phyloP scores from a whole-genome alignment of 2,888 invertebrate species.

The Agonopterix subpropinquella region DNA sequence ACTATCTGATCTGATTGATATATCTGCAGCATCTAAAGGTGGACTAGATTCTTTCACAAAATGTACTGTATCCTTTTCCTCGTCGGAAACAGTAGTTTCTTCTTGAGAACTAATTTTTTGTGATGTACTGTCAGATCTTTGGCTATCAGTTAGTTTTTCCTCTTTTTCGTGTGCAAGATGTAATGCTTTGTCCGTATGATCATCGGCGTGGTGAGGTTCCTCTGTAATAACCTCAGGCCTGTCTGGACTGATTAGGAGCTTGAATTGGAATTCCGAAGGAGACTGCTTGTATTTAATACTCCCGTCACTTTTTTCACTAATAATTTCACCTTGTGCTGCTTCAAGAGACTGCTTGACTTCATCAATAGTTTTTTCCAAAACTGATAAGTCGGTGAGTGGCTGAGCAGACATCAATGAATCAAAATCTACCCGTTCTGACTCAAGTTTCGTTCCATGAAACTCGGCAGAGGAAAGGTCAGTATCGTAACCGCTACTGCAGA shows the following conservation, averaged over 20 bases:
- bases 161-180: slow-evolving; percentile 26
- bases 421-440: slow-evolving; percentile 66
- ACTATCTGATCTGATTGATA: slow-evolving; percentile 64
- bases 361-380: slow-evolving; percentile 81
- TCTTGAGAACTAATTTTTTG: slow-evolving; percentile 61
- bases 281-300: slow-evolving; percentile 82
- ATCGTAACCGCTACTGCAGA: slow-evolving; percentile 81
- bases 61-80: slow-evolving; percentile 64
- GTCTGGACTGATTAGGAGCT: slow-evolving; percentile 72
- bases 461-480: slow-evolving; percentile 80
- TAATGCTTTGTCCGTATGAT: slow-evolving; percentile 40
- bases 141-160: slow-evolving; percentile 38
- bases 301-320: slow-evolving; percentile 78
- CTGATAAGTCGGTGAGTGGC: slow-evolving; percentile 69
- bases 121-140: slow-evolving; percentile 58
- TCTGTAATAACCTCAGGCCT: slow-evolving; percentile 76
- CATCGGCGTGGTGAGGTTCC: slow-evolving; percentile 68
- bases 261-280: slow-evolving; percentile 84
- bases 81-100: slow-evolving; percentile 73
- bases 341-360: slow-evolving; percentile 83
- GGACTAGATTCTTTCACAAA: slow-evolving; percentile 57
- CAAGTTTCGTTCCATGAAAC: slow-evolving; percentile 73
- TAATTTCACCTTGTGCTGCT: slow-evolving; percentile 81
- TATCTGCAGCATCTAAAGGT: slow-evolving; percentile 53
- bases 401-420: slow-evolving; percentile 70